phyloP scores from a whole-genome alignment of 2,797 vertebrate genomes.

The Malurus leucopterus region DNA sequence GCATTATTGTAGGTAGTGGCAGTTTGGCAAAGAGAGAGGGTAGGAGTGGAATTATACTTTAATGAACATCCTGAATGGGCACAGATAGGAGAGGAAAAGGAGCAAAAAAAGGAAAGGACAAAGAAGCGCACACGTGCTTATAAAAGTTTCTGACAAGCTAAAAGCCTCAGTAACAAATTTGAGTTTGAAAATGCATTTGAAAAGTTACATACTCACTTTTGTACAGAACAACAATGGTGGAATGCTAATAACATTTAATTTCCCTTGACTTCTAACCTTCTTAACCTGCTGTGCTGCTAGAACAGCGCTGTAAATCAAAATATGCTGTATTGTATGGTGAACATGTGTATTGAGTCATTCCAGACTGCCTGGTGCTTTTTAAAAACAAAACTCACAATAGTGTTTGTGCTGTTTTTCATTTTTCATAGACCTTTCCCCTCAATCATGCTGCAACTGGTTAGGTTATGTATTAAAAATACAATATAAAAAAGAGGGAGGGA shows the following conservation, averaged over 20 bases:
- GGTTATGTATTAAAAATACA: conserved; percentile 56
- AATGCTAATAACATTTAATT: conserved; percentile 76
- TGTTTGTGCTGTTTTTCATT: conserved; percentile 59
- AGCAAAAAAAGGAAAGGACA: conserved; percentile 14
- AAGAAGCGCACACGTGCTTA: background rate
- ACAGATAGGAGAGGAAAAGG: conserved; percentile 24
- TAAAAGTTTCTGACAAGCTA: conserved; percentile 52
- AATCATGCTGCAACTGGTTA: conserved; percentile 54
- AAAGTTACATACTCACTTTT: conserved; percentile 62
- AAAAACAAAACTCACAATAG: conserved; percentile 65
- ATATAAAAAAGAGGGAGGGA: conserved; percentile 40
- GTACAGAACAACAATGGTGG: conserved; percentile 53
- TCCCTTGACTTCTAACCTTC: conserved; percentile 74
- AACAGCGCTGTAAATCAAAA: conserved; percentile 67
- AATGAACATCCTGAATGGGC: conserved; percentile 26
- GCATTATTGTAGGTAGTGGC: background rate
- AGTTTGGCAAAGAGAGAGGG: conserved; percentile 7
- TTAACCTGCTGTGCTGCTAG: conserved; percentile 66
- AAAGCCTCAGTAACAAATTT: conserved; percentile 51
- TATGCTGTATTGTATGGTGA: conserved; percentile 53
- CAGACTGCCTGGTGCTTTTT: conserved; percentile 67
- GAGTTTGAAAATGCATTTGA: conserved; percentile 64
- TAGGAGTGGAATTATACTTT: conserved; percentile 23
- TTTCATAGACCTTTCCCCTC: conserved; percentile 59
- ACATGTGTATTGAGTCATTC: conserved; percentile 65